Evolutionary conservation across 2,797 vertebrate genomes (phyloP).

Genomic region (Channa striata): DNA sequence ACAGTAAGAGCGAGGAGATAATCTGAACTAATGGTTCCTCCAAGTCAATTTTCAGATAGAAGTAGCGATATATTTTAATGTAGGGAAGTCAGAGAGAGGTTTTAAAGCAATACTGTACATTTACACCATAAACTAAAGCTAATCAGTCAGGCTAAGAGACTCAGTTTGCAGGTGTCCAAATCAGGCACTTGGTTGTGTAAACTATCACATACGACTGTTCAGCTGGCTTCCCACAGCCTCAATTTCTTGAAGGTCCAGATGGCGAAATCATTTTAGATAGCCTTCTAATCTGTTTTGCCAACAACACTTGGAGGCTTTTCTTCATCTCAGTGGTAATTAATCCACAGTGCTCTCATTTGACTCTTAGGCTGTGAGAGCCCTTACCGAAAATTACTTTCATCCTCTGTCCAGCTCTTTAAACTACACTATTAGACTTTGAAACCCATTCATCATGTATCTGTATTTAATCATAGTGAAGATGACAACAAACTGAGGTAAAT

Average conservation of each 20-base stretch:
- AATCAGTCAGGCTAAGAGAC: too few relatives aligned
- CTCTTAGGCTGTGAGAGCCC: slow-evolving; percentile 36
- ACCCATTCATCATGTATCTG: slow-evolving; percentile 5
- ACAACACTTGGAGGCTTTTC: slow-evolving; percentile 39
- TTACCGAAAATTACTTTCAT: slow-evolving; percentile 50
- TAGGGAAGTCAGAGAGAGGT: too few relatives aligned
- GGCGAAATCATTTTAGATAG: slow-evolving; percentile 19
- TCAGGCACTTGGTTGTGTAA: background rate
- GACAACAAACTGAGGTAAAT: slow-evolving; percentile 4
- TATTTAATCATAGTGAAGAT: slow-evolving; percentile 22
- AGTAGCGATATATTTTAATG: too few relatives aligned
- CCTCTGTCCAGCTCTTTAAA: slow-evolving; percentile 20
- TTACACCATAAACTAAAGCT: too few relatives aligned
- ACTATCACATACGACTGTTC: slow-evolving; percentile 1
- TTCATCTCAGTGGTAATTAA: slow-evolving; percentile 46
- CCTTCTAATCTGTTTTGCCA: slow-evolving; percentile 28
- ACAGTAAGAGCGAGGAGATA: too few relatives aligned
- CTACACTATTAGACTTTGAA: slow-evolving; percentile 13
- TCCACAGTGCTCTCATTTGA: slow-evolving; percentile 49
- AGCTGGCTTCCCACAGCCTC: background rate
- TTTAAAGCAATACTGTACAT: too few relatives aligned
- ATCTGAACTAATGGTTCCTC: too few relatives aligned
- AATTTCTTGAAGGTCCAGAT: slow-evolving; percentile 10
- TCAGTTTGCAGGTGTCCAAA: too few relatives aligned
- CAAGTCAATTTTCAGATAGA: too few relatives aligned